A percentile compares a stretch with the other conserved stretches of the same genome.
phyloP scores from a whole-genome alignment of 1,140 invertebrate genomes.

The Zaprionus nigranus region DNA sequence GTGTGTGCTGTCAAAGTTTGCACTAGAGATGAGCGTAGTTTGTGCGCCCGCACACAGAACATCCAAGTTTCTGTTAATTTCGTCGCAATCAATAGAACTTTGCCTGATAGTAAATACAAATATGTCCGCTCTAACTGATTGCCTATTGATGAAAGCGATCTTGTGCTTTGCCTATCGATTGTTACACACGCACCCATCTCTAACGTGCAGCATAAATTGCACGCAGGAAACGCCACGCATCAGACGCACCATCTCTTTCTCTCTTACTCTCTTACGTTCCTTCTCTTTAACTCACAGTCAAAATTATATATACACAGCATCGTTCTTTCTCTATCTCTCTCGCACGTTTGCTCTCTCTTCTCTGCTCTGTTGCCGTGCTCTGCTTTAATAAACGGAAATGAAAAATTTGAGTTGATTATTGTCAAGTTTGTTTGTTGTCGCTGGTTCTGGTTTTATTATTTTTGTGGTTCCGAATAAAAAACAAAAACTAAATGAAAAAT shows the following conservation, averaged over 20 bases:
- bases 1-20: conserved; percentile 48
- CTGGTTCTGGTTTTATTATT: conserved; percentile 46
- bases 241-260: conserved; percentile 15
- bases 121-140: background rate
- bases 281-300: conserved; percentile 3
- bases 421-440: conserved; percentile 64
- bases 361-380: conserved; percentile 16
- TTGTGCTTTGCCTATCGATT: background rate
- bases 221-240: conserved; percentile 61
- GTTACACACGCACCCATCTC: conserved; percentile 14
- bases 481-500: conserved; percentile 31
- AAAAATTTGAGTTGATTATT: conserved; percentile 83
- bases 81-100: background rate
- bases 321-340: conserved; percentile 1
- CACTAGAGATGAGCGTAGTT: background rate
- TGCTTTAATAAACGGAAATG: conserved; percentile 79
- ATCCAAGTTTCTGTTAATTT: no score
- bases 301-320: conserved; percentile 15
- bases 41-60: no score
- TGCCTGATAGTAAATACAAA: background rate
- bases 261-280: conserved; percentile 10
- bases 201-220: conserved; percentile 68
- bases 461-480: conserved; percentile 35
- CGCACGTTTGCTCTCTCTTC: background rate
- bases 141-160: background rate